Evolutionary conservation across 2,888 invertebrate species (phyloP).

Genomic region (Melitaea athalia): DNA sequence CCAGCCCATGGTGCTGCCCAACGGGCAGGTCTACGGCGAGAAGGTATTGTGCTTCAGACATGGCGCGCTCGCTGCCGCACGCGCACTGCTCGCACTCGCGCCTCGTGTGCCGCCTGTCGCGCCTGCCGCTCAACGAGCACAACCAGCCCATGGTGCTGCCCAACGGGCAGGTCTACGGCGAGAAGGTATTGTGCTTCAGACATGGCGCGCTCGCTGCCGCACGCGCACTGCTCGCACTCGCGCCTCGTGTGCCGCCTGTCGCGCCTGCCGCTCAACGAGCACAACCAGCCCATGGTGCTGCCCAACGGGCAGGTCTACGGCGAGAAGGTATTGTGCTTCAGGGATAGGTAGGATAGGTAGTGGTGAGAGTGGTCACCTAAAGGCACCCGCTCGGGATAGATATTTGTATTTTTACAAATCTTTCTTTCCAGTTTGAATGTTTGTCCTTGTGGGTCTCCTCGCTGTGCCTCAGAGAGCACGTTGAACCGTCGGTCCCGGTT

Average conservation of each 20-base stretch:
- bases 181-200: constrained; percentile 89
- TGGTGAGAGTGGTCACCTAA: too few species aligned
- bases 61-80: constrained; percentile 90
- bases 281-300: constrained; percentile 99
- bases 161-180: constrained; percentile 98
- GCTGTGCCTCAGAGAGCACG: too few species aligned
- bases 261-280: constrained; percentile 95
- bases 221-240: constrained; percentile 85
- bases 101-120: constrained; percentile 95
- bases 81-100: constrained; percentile 85
- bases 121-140: constrained; percentile 96
- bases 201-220: constrained; percentile 89
- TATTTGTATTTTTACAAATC: too few species aligned
- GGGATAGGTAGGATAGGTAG: too few species aligned
- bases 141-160: constrained; percentile 99
- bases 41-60: constrained; percentile 85
- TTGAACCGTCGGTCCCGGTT: too few species aligned
- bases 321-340: constrained; percentile 91
- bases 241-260: constrained; percentile 95
- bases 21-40: constrained; percentile 98
- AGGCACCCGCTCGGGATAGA: too few species aligned
- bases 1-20: constrained; percentile 99
- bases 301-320: constrained; percentile 99
- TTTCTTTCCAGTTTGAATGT: too few species aligned
- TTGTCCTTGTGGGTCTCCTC: too few species aligned